Percentiles rank a stretch among this genome's conserved stretches.
These are phyloP conservation scores for Cyclura pinguis DNA, from an alignment of 2,797 vertebrate species.

Conservation along the genomic window DNA sequence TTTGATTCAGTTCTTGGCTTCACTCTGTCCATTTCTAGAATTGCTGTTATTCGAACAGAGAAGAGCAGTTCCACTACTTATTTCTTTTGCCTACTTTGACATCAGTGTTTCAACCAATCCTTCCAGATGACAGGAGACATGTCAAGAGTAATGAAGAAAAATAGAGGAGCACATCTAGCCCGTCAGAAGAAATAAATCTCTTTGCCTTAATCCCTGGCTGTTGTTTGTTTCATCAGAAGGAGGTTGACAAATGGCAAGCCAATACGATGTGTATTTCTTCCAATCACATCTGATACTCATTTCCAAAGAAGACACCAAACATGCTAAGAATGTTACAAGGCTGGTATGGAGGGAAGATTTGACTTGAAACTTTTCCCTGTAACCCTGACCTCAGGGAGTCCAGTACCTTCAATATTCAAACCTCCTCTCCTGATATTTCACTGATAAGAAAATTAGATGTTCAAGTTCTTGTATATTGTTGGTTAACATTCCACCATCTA, in stretches of 20 bases:
- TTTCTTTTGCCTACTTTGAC: background rate
- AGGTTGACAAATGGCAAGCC: background rate
- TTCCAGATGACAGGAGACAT: constrained; percentile 45
- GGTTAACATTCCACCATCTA: background rate
- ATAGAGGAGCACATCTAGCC: background rate
- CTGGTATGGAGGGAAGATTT: constrained; percentile 12
- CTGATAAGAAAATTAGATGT: background rate
- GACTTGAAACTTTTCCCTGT: constrained; percentile 19
- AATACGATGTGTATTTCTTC: background rate
- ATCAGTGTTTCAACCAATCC: background rate
- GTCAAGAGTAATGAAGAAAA: constrained; percentile 60
- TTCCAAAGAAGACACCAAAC: background rate
- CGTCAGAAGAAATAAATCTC: constrained; percentile 57
- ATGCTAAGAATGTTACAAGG: constrained; percentile 35
- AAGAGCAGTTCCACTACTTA: constrained; percentile 38
- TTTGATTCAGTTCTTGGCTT: fast-evolving
- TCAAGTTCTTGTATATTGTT: background rate
- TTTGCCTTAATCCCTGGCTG: constrained; percentile 1
- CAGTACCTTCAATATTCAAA: background rate
- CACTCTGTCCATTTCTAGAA: background rate
- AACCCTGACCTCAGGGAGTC: constrained; percentile 18
- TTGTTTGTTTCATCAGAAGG: constrained; percentile 25
- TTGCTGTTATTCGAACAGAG: constrained; percentile 4
- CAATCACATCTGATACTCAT: background rate
- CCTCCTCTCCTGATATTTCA: background rate